Conservation (phyloP, 2,888 invertebrate species). For the Aphidoletes aphidimyza region DNA sequence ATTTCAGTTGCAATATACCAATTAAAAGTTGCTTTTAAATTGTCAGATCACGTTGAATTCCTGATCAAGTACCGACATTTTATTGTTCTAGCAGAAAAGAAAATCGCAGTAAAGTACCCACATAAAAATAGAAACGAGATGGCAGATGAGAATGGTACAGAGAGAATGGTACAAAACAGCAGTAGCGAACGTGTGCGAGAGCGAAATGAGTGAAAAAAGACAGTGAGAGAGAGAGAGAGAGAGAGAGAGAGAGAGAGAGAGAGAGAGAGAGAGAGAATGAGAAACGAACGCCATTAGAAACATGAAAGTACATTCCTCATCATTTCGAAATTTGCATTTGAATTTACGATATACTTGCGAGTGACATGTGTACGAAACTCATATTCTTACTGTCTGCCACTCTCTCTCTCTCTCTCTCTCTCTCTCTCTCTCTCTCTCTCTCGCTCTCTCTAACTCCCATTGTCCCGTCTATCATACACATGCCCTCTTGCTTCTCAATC, state of each 20-base stretch:
- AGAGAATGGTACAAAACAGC: not conserved
- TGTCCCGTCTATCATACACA: too few species aligned
- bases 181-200: too few species aligned
- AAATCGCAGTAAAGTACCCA: slow-evolving; percentile 23
- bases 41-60: slow-evolving; percentile 51
- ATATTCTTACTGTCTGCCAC: not conserved
- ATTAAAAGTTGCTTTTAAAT: slow-evolving; percentile 49
- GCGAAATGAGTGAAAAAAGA: not conserved
- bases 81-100: slow-evolving; percentile 48
- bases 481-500: too few species aligned
- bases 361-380: not conserved
- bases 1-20: slow-evolving; percentile 38
- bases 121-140: slow-evolving; percentile 16
- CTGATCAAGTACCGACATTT: slow-evolving; percentile 49
- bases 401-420: too few species aligned
- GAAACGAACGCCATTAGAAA: slow-evolving; percentile 14
- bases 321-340: slow-evolving; percentile 51
- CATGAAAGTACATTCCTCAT: slow-evolving; percentile 51
- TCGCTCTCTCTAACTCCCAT: too few species aligned
- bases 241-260: not conserved
- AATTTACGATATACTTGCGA: not conserved
- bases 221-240: not conserved
- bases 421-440: too few species aligned
- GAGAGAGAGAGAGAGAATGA: not conserved
- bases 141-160: not conserved